A percentile compares a stretch with the other conserved stretches of the same genome.
Conservation (phyloP, 2,113 vertebrate species). For the Nesogale talazaci region DNA sequence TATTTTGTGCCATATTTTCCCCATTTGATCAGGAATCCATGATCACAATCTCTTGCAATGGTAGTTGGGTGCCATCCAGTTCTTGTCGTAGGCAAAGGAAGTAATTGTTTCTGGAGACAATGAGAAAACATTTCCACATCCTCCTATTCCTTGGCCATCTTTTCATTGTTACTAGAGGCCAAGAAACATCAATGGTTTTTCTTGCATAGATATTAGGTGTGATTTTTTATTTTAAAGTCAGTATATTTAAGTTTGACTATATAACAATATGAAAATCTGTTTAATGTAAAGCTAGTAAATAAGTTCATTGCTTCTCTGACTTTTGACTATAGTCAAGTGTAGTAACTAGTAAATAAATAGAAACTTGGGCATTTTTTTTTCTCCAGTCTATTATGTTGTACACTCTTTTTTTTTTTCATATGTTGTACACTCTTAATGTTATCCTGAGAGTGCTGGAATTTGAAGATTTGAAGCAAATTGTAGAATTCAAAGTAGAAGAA, state of each 20-base stretch:
- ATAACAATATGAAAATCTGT: constrained; percentile 14
- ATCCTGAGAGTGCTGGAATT: constrained; percentile 1
- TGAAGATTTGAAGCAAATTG: constrained; percentile 9
- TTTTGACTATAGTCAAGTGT: too few relatives aligned
- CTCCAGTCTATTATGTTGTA: not conserved
- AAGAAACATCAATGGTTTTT: too few relatives aligned
- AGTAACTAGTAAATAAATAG: constrained; percentile 12
- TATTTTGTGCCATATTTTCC: too few relatives aligned
- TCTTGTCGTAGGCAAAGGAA: not conserved
- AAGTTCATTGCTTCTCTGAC: too few relatives aligned
- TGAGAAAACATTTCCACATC: not conserved
- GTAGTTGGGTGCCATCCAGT: not conserved
- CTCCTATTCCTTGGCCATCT: too few relatives aligned
- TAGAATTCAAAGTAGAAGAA: constrained; percentile 8
- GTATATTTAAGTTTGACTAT: constrained; percentile 1
- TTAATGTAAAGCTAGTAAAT: not conserved
- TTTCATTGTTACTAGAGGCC: too few relatives aligned
- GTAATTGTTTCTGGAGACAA: not conserved
- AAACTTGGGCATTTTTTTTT: constrained; percentile 26
- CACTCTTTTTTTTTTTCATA: too few relatives aligned
- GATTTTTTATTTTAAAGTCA: constrained; percentile 50
- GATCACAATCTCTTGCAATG: not conserved
- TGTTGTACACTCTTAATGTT: constrained; percentile 39
- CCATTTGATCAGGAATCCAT: too few relatives aligned
- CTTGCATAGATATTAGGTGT: not conserved